These are phyloP conservation scores for Schrankia costaestrigalis DNA, from an alignment of 2,888 invertebrate species.

Conservation along the genomic window DNA sequence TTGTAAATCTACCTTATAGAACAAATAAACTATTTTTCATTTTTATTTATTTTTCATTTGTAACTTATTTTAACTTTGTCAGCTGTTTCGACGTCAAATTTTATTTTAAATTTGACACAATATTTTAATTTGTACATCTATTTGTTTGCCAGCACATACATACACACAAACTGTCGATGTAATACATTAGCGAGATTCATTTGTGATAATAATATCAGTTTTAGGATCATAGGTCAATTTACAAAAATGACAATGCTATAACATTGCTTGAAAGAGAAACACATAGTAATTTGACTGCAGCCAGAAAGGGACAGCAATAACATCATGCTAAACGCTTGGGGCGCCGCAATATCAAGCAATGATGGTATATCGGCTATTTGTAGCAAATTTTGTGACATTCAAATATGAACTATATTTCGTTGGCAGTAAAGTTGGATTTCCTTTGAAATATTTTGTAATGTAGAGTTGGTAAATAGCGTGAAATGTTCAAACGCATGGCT, in stretches of 20 bases:
- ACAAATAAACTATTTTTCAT: too few relatives aligned
- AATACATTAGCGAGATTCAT: constrained; percentile 42
- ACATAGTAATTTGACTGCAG: constrained; percentile 22
- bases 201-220: constrained; percentile 62
- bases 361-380: constrained; percentile 54
- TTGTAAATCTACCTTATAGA: too few relatives aligned
- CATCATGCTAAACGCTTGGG: constrained; percentile 53
- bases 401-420: constrained; percentile 35
- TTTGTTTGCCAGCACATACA: too few relatives aligned
- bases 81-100: too few relatives aligned
- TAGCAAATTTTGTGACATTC: constrained; percentile 20
- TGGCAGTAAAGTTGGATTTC: constrained; percentile 30
- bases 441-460: constrained; percentile 10
- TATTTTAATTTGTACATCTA: too few relatives aligned
- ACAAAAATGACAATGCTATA: constrained; percentile 72
- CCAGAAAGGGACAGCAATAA: constrained; percentile 32
- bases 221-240: constrained; percentile 68
- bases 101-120: constrained; percentile 30
- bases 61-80: too few relatives aligned
- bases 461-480: constrained; percentile 28
- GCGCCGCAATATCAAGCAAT: constrained; percentile 59
- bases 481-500: constrained; percentile 52
- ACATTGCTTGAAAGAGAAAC: constrained; percentile 36
- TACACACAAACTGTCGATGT: not conserved
- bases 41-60: too few relatives aligned